phyloP scores from a whole-genome alignment of 1,140 invertebrate species.

The Drosophila funebris region DNA sequence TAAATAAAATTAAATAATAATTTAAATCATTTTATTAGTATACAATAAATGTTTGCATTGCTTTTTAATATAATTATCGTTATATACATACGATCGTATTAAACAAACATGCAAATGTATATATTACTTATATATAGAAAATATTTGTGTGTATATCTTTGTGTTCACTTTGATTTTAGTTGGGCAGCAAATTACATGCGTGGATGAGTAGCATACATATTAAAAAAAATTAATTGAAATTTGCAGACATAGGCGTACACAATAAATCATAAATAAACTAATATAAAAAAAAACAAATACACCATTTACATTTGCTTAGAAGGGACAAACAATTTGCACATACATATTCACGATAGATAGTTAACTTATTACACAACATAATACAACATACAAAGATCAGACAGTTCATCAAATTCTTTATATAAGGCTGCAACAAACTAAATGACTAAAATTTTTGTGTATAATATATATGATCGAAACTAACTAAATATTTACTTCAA shows the following conservation, averaged over 20 bases:
- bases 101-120: conserved; percentile 21
- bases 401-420: conserved; percentile 41
- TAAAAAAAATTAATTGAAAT: conserved; percentile 34
- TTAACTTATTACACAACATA: conserved; percentile 61
- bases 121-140: conserved; percentile 59
- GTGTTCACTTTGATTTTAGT: conserved; percentile 70
- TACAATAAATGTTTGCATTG: conserved; percentile 58
- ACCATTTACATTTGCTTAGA: conserved; percentile 54
- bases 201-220: conserved; percentile 15
- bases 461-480: conserved; percentile 25
- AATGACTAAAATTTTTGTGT: conserved; percentile 34
- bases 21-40: conserved; percentile 70
- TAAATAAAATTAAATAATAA: conserved; percentile 75
- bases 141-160: conserved; percentile 79
- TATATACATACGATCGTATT: conserved; percentile 28
- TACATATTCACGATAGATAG: conserved; percentile 41
- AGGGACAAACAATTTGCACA: conserved; percentile 52
- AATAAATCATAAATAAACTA: conserved; percentile 34
- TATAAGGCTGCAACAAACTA: conserved; percentile 37
- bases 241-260: conserved; percentile 33
- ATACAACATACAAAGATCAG: conserved; percentile 65
- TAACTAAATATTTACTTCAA: conserved; percentile 39
- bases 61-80: conserved; percentile 39
- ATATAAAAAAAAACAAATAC: conserved; percentile 41
- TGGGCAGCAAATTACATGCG: conserved; percentile 68